These are phyloP conservation scores for Crotalus viridis DNA, from an alignment of 2,113 vertebrate species.

Conservation along the genomic window DNA sequence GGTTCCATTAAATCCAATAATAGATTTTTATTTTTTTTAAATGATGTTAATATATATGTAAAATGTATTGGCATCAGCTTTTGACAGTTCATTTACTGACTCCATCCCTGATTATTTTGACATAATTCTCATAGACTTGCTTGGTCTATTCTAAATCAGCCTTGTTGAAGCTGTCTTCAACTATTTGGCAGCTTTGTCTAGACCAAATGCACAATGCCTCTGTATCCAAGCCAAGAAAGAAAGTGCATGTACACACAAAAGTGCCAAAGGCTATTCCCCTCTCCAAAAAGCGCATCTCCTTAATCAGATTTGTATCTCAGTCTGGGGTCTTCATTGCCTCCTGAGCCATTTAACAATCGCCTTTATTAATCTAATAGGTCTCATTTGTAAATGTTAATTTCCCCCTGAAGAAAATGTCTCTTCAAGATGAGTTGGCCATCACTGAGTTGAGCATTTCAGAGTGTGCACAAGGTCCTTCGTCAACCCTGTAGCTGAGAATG, in stretches of 20 bases:
- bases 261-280: neutral
- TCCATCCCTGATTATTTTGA: neutral
- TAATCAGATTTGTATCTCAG: conserved; percentile 32
- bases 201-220: rapidly evolving
- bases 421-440: conserved; percentile 50
- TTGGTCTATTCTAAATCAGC: neutral
- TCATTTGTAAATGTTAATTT: conserved; percentile 65
- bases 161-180: neutral
- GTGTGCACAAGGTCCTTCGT: neutral
- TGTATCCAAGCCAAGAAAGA: rapidly evolving
- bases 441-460: conserved; percentile 9
- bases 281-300: neutral
- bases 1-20: neutral
- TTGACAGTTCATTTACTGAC: neutral
- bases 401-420: conserved; percentile 65
- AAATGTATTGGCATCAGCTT: neutral
- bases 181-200: neutral
- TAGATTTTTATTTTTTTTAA: neutral
- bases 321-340: conserved; percentile 27
- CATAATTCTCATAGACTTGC: neutral
- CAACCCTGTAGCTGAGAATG: neutral
- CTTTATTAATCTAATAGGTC: conserved; percentile 58
- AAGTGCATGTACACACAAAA: neutral
- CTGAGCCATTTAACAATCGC: conserved; percentile 51
- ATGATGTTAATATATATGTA: neutral